These are phyloP conservation scores for Ferdinandea cuprea DNA, from an alignment of 2,888 invertebrate species.

Conservation along the genomic window DNA sequence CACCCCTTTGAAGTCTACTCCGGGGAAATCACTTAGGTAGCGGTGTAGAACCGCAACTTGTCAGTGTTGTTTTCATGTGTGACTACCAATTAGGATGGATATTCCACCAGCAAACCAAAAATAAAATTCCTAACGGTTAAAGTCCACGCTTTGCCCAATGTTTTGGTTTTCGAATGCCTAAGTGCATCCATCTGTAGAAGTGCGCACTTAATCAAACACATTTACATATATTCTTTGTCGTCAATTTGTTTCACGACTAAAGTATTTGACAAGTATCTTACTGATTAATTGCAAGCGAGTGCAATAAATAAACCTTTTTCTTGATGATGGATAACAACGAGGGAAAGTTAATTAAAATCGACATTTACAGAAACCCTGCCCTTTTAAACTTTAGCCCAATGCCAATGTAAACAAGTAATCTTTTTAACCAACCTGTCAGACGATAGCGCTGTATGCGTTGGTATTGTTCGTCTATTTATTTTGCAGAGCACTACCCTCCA, in stretches of 20 bases:
- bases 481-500: neutral
- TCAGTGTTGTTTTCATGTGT: too few species aligned
- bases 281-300: slow-evolving; percentile 37
- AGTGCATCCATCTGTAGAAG: too few species aligned
- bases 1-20: too few species aligned
- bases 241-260: neutral
- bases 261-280: neutral
- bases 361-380: neutral
- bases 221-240: too few species aligned
- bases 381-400: neutral
- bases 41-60: too few species aligned
- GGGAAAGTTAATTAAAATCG: slow-evolving; percentile 22
- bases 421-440: slow-evolving; percentile 1
- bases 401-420: neutral
- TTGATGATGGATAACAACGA: neutral
- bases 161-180: too few species aligned
- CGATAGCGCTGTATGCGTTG: neutral
- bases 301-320: slow-evolving; percentile 36
- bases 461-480: neutral
- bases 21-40: too few species aligned
- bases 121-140: too few species aligned
- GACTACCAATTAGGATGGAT: too few species aligned
- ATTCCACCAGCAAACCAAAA: too few species aligned
- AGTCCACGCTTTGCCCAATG: too few species aligned
- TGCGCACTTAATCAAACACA: too few species aligned